Evolutionary conservation across 2,797 vertebrate species (phyloP).

Genomic region (Caiman crocodilus): DNA sequence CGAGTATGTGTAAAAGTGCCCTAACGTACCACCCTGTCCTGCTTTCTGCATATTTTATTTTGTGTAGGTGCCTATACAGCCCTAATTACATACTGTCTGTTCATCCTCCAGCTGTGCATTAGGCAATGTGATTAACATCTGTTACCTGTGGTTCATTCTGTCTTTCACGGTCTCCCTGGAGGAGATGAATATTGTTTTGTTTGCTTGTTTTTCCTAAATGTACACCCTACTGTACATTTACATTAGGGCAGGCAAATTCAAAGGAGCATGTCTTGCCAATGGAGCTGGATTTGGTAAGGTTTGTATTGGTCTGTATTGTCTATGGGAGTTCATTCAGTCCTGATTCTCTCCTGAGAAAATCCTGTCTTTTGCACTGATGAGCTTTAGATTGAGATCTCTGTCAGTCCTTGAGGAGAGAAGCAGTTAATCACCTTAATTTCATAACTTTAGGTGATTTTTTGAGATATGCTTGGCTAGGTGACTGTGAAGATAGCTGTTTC

Average conservation of each 20-base stretch:
- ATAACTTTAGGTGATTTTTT: not conserved
- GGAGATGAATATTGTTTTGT: not conserved
- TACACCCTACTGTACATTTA: not conserved
- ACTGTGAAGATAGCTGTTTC: not conserved
- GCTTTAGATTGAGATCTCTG: not conserved
- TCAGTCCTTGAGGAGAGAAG: not conserved
- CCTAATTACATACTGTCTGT: not conserved
- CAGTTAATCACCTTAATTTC: not conserved
- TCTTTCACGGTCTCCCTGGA: not conserved
- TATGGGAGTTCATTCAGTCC: not conserved
- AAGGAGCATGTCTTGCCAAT: not conserved
- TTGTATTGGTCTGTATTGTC: not conserved
- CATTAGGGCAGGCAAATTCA: not conserved
- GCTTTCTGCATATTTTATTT: not conserved
- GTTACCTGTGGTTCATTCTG: not conserved
- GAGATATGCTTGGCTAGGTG: not conserved
- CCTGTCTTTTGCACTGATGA: not conserved
- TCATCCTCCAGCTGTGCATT: not conserved
- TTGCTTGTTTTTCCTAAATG: not conserved
- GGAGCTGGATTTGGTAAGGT: not conserved
- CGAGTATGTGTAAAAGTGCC: too few species aligned
- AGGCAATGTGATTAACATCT: not conserved
- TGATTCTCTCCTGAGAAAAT: not conserved
- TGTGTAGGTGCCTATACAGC: conserved; percentile 3
- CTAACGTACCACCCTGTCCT: too few species aligned